Conservation (phyloP, 2,888 invertebrate species). For the Arge pagana region DNA sequence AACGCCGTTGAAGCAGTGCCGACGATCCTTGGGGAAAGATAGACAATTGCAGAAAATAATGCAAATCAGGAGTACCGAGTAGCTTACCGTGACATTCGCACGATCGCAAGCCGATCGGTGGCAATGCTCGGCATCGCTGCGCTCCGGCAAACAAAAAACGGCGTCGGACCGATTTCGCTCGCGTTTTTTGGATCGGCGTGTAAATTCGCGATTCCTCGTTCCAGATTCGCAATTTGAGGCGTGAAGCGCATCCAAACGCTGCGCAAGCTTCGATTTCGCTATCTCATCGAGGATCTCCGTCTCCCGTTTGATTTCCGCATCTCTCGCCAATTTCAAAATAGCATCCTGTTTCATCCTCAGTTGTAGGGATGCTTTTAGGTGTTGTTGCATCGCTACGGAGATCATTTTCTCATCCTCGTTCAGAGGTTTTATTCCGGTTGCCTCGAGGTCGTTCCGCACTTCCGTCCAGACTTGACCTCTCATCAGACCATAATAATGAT, state of each 20-base stretch:
- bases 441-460: conserved; percentile 50
- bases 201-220: conserved; percentile 53
- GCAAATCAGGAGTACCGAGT: conserved; percentile 12
- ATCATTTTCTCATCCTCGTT: conserved; percentile 54
- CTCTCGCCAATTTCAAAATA: conserved; percentile 39
- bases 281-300: conserved; percentile 49
- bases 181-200: conserved; percentile 41
- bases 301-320: conserved; percentile 50
- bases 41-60: too few species aligned
- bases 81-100: conserved; percentile 39
- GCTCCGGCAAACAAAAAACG: conserved; percentile 32
- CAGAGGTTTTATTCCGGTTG: conserved; percentile 49
- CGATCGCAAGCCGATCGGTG: conserved; percentile 37
- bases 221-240: conserved; percentile 55
- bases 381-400: conserved; percentile 47
- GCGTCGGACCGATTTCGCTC: conserved; percentile 36
- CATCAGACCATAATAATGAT: conserved; percentile 58
- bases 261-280: conserved; percentile 48
- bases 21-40: too few species aligned
- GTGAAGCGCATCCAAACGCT: conserved; percentile 52
- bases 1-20: too few species aligned
- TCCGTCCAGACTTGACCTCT: conserved; percentile 59
- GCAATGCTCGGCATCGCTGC: conserved; percentile 26
- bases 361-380: conserved; percentile 49
- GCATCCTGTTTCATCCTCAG: conserved; percentile 51